Base-by-base conservation (phyloP, 2,113 vertebrate species). In the Laterallus jamaicensis region DNA sequence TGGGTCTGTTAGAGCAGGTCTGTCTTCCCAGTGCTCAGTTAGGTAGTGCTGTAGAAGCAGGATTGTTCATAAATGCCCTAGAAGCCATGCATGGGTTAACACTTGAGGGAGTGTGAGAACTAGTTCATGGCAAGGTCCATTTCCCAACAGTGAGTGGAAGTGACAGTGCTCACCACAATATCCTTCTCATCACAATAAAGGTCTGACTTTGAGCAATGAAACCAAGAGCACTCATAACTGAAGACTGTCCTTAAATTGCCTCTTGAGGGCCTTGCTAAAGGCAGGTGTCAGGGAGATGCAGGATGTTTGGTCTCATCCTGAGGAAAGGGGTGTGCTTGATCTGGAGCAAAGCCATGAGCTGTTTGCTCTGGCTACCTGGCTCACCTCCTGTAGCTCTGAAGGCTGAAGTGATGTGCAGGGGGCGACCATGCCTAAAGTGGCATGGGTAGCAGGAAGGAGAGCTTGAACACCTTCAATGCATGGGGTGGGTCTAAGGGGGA, bases 281-380 rank as follows among this genome's bases (percentile, higher is more conserved):
- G 44, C 92, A 94, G 92, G 81, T 95, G 96, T 25, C 28, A 4
- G 80, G 64, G 54, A 83, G 91, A 64, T 5, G 8, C 93, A 86
- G 92, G 87, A 91, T 91, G 81, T 75, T 86, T 55, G 0, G 39
- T 35, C 71, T 76, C 35, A 56, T 14, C 47, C 76, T 12, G 2
- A 92, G 89, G 76, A 81, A 86, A 69, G 35, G 56, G 80, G 6
- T 0, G 12, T 20, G 54, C 14, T 60, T 42, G 49, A 5, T 19
- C 71, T 76, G 86, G 55, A 86, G 69, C 68, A 54, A 58, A 81
- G 63, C 56, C 93, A 60, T 44, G 68, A 73, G 17, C n/a, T 4
- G 0, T 70, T 68, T 64, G 49, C 49, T 70, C 47, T 60, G 26
- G 21, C 16, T 49, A 25, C 49, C 26, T 62, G 47, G 11, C 21